Conservation (phyloP, 2,888 invertebrate genomes). For the Diarsia mendica region DNA sequence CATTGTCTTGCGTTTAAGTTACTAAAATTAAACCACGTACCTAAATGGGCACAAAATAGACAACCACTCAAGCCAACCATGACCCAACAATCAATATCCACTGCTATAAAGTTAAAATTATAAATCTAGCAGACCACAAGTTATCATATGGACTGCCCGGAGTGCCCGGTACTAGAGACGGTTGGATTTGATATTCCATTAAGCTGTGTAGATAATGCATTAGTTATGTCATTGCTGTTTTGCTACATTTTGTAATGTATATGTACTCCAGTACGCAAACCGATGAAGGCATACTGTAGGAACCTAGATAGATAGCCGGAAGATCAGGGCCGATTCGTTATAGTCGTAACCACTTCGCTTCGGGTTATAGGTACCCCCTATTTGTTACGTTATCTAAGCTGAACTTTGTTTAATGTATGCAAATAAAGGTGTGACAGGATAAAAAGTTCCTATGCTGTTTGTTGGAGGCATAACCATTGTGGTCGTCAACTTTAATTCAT, state of each 20-base stretch:
- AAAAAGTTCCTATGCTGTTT: background rate
- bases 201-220: constrained; percentile 5
- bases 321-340: constrained; percentile 35
- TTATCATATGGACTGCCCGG: background rate
- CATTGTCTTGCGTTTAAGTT: background rate
- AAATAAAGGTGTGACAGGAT: background rate
- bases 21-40: background rate
- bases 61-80: background rate
- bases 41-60: background rate
- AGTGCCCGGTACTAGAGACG: too few species aligned
- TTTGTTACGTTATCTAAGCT: constrained; percentile 28
- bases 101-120: background rate
- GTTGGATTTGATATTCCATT: background rate
- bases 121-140: background rate
- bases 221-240: constrained; percentile 28
- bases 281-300: background rate
- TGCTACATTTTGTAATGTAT: constrained; percentile 25
- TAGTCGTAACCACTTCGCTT: constrained; percentile 21
- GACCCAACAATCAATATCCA: background rate
- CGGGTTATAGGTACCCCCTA: background rate
- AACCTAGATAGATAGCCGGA: constrained; percentile 24
- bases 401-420: background rate
- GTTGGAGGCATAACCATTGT: background rate
- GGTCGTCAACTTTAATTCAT: too few species aligned
- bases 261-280: background rate